Evolutionary conservation across 2,888 invertebrate species (phyloP), one percentile per base, ranked within the genome.

Genomic region (Hydropsyche betteni): DNA sequence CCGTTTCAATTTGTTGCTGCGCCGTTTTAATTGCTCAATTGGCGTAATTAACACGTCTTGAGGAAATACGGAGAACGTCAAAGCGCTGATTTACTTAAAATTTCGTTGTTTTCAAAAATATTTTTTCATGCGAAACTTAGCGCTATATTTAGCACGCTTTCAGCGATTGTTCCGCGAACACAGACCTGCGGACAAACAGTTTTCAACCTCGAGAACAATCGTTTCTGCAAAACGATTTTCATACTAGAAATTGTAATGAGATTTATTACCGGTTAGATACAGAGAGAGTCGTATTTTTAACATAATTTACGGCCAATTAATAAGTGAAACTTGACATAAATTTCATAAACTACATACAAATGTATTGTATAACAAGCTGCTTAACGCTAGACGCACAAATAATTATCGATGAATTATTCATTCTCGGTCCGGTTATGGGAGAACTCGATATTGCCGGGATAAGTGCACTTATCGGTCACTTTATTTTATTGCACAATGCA

Each of bases 231-330:
- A 44, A 44, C 44, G 10, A 44, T 44, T 44, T 44, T 44, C 44
- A 44, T 10, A 44, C 44, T 44, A 8, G 44, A 44, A 33, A 36
- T 36, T 36, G 64, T 34, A 36, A n/a, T n/a, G 64, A 36, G 34
- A 64, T 64, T 64, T 64, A 64, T 64, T 64, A 34, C 34, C 64
- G 34, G 64, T 24, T 33, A 44, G 44, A 44, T 6, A 4, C 44
- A 34, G 64, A 64, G 64, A 64, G 34, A 24, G 36, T 36, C 64
- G 64, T 70, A 72, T 72, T 72, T 72, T 55, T 72, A 38, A 44
- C 58, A 44, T 72, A 72, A 72, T 72, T 72, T 72, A 72, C 72
- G n/a, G 50, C 55, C 72, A 61, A 55, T 72, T 72, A 55, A 72
- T 55, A 36, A 34, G 70, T 50, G 34, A 70, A 34, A 58, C 72